Evolutionary conservation across 1,140 invertebrate genomes (phyloP).

Genomic region (Gryon sp.): DNA sequence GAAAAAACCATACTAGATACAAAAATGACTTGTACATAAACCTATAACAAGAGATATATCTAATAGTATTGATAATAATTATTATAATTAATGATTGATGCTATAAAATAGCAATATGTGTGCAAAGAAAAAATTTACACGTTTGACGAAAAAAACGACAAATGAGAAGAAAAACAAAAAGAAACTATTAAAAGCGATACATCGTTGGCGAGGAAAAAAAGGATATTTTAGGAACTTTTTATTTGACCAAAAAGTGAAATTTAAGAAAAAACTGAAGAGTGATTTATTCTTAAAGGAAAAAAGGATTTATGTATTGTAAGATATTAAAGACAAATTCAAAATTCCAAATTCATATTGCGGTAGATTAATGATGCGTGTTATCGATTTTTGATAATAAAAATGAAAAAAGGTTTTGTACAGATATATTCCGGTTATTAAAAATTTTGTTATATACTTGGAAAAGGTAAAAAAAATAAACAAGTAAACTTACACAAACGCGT

Average conservation of each 20-base stretch:
- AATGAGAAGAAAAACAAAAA: slow-evolving; percentile 2
- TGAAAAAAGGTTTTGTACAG: slow-evolving; percentile 76
- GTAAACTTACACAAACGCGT: slow-evolving; percentile 39
- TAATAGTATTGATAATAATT: slow-evolving; percentile 69
- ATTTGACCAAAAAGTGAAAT: slow-evolving; percentile 66
- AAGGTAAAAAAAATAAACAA: slow-evolving; percentile 44
- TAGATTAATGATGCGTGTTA: slow-evolving; percentile 70
- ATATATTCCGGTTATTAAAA: slow-evolving; percentile 80
- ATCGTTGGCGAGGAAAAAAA: slow-evolving; percentile 45
- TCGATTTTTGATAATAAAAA: slow-evolving; percentile 74
- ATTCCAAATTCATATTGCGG: slow-evolving; percentile 78
- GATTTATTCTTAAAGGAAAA: slow-evolving; percentile 74
- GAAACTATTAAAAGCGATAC: slow-evolving; percentile 38
- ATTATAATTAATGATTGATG: slow-evolving; percentile 71
- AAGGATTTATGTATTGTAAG: slow-evolving; percentile 72
- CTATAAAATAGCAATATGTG: slow-evolving; percentile 77
- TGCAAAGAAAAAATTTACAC: slow-evolving; percentile 75
- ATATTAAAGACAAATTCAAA: slow-evolving; percentile 73
- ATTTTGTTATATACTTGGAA: slow-evolving; percentile 76
- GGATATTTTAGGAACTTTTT: slow-evolving; percentile 73
- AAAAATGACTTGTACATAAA: slow-evolving; percentile 75
- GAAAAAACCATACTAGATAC: slow-evolving; percentile 69
- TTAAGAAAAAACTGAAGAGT: slow-evolving; percentile 70
- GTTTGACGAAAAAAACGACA: slow-evolving; percentile 67
- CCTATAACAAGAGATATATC: slow-evolving; percentile 67